Conservation (phyloP, 2,888 invertebrate species). For the Itoplectis maculator region DNA sequence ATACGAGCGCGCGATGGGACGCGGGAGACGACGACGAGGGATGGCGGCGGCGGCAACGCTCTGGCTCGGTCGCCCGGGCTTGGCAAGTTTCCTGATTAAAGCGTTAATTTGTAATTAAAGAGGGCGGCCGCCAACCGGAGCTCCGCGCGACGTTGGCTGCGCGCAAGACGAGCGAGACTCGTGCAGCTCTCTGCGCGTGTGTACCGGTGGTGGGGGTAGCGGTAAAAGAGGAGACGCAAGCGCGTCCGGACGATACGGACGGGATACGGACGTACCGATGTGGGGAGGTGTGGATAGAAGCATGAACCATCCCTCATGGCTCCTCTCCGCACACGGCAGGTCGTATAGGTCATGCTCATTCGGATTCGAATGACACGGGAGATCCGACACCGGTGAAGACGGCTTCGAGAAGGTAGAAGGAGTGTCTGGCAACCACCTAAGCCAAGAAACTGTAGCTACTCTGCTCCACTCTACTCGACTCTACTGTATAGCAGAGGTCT, state of each 20-base stretch:
- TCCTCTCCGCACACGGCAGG: constrained; percentile 2
- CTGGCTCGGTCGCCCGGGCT: constrained; percentile 66
- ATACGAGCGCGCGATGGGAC: constrained; percentile 70
- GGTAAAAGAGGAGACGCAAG: constrained; percentile 46
- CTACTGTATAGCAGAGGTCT: no score
- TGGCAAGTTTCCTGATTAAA: constrained; percentile 82
- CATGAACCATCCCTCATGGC: not conserved
- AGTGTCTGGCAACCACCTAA: not conserved
- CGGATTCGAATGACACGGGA: constrained; percentile 24
- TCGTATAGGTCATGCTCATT: constrained; percentile 17
- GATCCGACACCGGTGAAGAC: constrained; percentile 17
- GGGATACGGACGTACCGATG: constrained; percentile 1
- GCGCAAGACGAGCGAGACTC: constrained; percentile 17
- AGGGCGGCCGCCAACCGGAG: constrained; percentile 66
- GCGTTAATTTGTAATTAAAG: constrained; percentile 82
- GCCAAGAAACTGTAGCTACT: constrained; percentile 32
- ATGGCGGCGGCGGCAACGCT: constrained; percentile 17
- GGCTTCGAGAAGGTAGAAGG: not conserved
- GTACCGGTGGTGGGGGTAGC: constrained; percentile 14
- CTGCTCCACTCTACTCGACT: no score
- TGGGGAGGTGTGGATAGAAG: not conserved
- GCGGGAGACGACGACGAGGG: constrained; percentile 35
- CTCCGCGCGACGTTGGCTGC: constrained; percentile 43
- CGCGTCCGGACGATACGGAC: constrained; percentile 35
- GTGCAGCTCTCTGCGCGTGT: constrained; percentile 12